Evolutionary conservation across 2,113 vertebrate species (phyloP).

Genomic region (Romanogobio albipinnatus): DNA sequence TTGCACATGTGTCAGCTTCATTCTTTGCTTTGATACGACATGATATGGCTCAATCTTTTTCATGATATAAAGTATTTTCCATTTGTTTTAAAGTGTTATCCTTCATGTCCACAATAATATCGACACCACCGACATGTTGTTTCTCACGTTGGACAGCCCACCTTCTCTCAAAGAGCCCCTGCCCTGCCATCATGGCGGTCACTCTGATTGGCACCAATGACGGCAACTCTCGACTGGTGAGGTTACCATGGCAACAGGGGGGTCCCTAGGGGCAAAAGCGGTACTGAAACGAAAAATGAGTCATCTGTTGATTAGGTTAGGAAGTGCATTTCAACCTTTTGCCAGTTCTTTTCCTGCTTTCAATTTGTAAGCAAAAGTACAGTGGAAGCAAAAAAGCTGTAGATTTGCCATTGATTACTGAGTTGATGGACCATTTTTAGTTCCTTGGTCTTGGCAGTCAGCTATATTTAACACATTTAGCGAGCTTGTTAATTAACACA

Average conservation of each 20-base stretch:
- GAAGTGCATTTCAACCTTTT: slow-evolving; percentile 18
- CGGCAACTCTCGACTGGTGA: slow-evolving; percentile 66
- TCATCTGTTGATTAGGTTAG: slow-evolving; percentile 41
- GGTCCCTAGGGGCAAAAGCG: not conserved
- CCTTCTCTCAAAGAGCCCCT: slow-evolving; percentile 68
- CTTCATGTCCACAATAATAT: slow-evolving; percentile 50
- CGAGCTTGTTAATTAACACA: slow-evolving; percentile 51
- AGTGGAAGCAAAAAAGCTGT: not conserved
- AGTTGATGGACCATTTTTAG: not conserved
- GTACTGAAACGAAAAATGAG: slow-evolving; percentile 11
- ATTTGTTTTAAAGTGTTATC: slow-evolving; percentile 69
- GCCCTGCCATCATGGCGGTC: slow-evolving; percentile 71
- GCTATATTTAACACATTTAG: slow-evolving; percentile 54
- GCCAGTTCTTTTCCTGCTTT: not conserved
- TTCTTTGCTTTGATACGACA: not conserved
- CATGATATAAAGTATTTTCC: not conserved
- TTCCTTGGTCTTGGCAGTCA: slow-evolving; percentile 23
- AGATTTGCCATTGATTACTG: not conserved
- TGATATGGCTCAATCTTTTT: not conserved
- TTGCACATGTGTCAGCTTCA: slow-evolving; percentile 48
- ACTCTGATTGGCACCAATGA: slow-evolving; percentile 62
- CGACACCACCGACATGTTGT: slow-evolving; percentile 67
- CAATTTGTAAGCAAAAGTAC: slow-evolving; percentile 14
- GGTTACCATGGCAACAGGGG: slow-evolving; percentile 36
- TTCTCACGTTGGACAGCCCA: slow-evolving; percentile 64